These are phyloP conservation scores for Venturia canescens DNA, from an alignment of 1,140 invertebrate genomes.

Conservation along the genomic window DNA sequence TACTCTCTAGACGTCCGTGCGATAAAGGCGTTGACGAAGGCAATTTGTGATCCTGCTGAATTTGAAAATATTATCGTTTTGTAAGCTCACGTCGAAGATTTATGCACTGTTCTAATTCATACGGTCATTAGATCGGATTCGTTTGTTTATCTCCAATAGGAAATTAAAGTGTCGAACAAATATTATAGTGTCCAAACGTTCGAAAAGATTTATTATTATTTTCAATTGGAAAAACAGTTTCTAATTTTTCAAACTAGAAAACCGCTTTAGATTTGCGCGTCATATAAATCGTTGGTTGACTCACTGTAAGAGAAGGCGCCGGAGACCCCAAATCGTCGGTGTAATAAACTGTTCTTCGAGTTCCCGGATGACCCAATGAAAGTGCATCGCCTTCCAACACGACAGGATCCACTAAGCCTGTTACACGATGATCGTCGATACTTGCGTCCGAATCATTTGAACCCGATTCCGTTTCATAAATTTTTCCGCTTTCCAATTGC, in stretches of 20 bases:
- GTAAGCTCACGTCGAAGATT: too few relatives aligned
- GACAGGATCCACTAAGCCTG: constrained; percentile 66
- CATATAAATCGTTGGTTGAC: constrained; percentile 10
- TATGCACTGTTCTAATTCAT: too few relatives aligned
- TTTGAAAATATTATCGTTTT: neutral
- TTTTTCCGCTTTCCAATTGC: constrained; percentile 67
- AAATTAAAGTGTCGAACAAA: too few relatives aligned
- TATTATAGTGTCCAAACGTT: too few relatives aligned
- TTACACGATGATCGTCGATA: constrained; percentile 78
- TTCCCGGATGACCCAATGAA: constrained; percentile 86
- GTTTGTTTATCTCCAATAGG: too few relatives aligned
- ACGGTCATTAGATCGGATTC: too few relatives aligned
- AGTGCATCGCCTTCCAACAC: constrained; percentile 74
- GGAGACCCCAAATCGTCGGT: constrained; percentile 80
- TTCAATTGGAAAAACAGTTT: too few relatives aligned
- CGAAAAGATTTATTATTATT: too few relatives aligned
- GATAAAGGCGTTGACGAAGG: constrained; percentile 64
- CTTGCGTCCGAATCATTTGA: constrained; percentile 89
- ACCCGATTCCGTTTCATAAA: constrained; percentile 77
- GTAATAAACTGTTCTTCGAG: constrained; percentile 88
- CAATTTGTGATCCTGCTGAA: constrained; percentile 66
- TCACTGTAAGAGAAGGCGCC: constrained; percentile 65
- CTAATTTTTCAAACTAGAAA: too few relatives aligned
- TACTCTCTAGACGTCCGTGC: constrained; percentile 59
- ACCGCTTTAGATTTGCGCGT: too few relatives aligned